Base-by-base conservation (phyloP, 2,888 invertebrate genomes). In the Callyntrura sp. region DNA sequence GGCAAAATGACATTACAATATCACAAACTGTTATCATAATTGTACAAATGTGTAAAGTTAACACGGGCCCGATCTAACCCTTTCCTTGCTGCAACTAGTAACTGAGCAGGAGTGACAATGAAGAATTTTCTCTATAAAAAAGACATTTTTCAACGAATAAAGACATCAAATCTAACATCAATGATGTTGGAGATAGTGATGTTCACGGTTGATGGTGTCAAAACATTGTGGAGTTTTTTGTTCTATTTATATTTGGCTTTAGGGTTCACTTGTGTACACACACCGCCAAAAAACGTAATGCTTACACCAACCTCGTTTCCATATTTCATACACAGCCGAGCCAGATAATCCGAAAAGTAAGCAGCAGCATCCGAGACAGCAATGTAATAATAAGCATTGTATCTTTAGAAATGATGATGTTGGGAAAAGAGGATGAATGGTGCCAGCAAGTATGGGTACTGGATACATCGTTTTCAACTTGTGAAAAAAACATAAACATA, bases 171-270 rank as follows among this genome's bases (percentile, higher is more conserved):
- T 48, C 43, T 14, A 85, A 20, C 76, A 84, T 62, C 62, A 45
- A 43, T 60, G 57, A 60, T 55, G 28, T 12, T 78, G 43, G 12
- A 8, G 23, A 28, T 83, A 14, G 45, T 83, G 83, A 90, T 90
- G 60, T 85, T 85, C 85, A 90, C 85, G 85, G 89, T 85, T 68
- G 84, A 85, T 81, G 85, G 81, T 90, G 90, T 85, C 90, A 90
- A 90, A 90, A 90, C 78, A 85, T 90, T 90, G 76, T 65, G 51
- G 55, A 82, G 55, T 83, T 86, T 25, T 73, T 57, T 35, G 20
- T 83, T 17, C 48, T 73, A 17, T 85, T 84, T 89, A 65, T 65
- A 25, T 76, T 83, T 65, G 73, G 73, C 78, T 88, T 45, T 57
- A 62, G 68, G 81, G 45, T 83, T 45, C 68, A 20, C 51, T 45